phyloP scores from a whole-genome alignment of 1,140 invertebrate species.

The Dryas iulia region DNA sequence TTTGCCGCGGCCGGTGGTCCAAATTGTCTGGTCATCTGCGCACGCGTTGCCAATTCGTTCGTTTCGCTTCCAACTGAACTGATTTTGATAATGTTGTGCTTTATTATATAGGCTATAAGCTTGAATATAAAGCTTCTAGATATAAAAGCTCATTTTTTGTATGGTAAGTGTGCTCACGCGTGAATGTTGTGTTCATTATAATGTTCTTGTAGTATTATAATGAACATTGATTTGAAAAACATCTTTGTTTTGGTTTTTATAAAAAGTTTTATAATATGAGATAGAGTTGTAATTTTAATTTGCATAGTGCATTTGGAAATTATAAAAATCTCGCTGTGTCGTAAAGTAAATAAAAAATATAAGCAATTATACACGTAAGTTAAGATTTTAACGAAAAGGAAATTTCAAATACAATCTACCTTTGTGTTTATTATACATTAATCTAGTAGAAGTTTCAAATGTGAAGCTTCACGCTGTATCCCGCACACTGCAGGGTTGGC shows the following conservation, averaged over 20 bases:
- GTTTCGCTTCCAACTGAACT: conserved; percentile 2
- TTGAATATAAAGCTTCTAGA: neutral
- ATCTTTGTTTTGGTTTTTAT: neutral
- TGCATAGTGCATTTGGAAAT: too few relatives aligned
- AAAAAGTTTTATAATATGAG: neutral
- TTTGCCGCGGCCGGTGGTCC: conserved; percentile 6
- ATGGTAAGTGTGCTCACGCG: conserved; percentile 4
- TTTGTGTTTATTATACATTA: too few relatives aligned
- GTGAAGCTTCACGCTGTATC: too few relatives aligned
- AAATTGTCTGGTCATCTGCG: conserved; percentile 12
- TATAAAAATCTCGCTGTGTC: too few relatives aligned
- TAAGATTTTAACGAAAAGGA: too few relatives aligned
- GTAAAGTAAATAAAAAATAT: too few relatives aligned
- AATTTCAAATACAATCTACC: too few relatives aligned
- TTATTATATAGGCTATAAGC: neutral
- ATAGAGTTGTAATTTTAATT: neutral
- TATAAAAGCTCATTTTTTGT: neutral
- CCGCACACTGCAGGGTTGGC: too few relatives aligned
- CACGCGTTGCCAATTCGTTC: conserved; percentile 13
- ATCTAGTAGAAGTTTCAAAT: too few relatives aligned
- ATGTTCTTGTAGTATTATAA: neutral
- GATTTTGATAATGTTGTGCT: neutral
- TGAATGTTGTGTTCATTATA: neutral
- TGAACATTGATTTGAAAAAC: neutral
- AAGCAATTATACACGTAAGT: too few relatives aligned